Conservation (phyloP, 1,140 invertebrate genomes). For the Vanessa atalanta region DNA sequence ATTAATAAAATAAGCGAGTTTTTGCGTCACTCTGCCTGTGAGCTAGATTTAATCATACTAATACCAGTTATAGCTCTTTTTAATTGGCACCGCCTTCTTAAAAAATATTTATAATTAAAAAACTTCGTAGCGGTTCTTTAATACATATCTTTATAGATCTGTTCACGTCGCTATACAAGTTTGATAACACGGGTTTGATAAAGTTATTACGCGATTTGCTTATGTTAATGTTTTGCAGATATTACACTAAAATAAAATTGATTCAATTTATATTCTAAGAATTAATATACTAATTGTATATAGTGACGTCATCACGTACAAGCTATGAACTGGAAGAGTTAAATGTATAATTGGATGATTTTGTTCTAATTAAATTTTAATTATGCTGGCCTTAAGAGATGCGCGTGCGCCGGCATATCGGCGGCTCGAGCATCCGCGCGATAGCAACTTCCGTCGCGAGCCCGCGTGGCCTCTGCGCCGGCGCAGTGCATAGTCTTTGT, state of each 20-base stretch:
- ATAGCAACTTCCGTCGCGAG: slow-evolving; percentile 21
- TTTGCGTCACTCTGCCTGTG: slow-evolving; percentile 8
- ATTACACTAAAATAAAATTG: background rate
- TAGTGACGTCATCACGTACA: background rate
- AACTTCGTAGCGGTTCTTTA: slow-evolving; percentile 1
- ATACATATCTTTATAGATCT: slow-evolving; percentile 3
- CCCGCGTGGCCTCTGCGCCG: slow-evolving; percentile 17
- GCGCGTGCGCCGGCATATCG: slow-evolving; percentile 7
- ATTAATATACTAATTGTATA: no score
- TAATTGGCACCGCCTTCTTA: slow-evolving; percentile 11
- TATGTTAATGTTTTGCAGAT: background rate
- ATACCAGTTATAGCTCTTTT: slow-evolving; percentile 22
- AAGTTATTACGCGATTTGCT: background rate
- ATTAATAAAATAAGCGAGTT: slow-evolving; percentile 41
- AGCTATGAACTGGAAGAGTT: background rate
- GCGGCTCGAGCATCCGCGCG: slow-evolving; percentile 22
- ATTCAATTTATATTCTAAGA: no score
- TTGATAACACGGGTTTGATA: background rate
- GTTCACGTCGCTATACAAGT: background rate
- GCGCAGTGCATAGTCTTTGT: background rate
- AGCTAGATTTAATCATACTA: slow-evolving; percentile 21
- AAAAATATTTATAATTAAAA: slow-evolving; percentile 10
- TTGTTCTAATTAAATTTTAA: slow-evolving; percentile 9
- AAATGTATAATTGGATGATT: background rate
- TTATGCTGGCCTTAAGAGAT: background rate